Percentiles rank a stretch among this genome's conserved stretches.
These are phyloP conservation scores for Mesembrinibis cayennensis DNA, from an alignment of 2,113 vertebrate species.

Conservation along the genomic window DNA sequence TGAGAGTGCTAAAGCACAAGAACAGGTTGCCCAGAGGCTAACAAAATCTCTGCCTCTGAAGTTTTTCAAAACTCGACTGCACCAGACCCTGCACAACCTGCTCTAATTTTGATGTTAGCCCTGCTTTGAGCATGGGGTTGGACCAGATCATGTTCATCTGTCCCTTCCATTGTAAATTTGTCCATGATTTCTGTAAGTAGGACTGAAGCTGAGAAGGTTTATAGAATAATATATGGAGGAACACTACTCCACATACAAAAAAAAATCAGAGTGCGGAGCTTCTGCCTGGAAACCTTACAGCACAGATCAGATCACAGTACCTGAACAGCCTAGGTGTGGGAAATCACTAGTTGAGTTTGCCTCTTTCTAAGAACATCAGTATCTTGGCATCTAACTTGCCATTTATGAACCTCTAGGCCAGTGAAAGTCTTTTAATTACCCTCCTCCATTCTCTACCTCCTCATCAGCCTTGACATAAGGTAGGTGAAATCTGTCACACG, in stretches of 20 bases:
- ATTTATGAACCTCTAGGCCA: neutral
- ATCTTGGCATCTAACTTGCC: neutral
- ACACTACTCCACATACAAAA: neutral
- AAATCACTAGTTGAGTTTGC: neutral
- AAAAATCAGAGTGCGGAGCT: accelerated
- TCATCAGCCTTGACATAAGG: neutral
- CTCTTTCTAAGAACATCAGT: neutral
- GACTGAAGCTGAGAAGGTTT: neutral
- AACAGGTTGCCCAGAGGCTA: neutral
- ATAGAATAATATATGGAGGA: neutral
- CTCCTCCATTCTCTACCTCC: neutral
- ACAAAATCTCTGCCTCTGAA: neutral
- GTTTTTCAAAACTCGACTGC: neutral
- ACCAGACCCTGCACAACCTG: neutral
- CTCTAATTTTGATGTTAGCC: neutral
- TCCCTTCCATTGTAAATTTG: neutral
- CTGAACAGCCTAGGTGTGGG: neutral
- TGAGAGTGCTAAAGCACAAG: neutral
- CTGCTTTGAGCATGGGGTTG: neutral
- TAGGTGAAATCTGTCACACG: neutral
- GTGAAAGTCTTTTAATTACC: neutral
- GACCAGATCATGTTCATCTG: neutral
- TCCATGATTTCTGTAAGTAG: neutral
- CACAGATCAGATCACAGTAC: neutral
- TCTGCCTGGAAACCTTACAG: neutral